Conservation (phyloP, 2,888 invertebrate genomes). For the Azorinus chamasolen region DNA sequence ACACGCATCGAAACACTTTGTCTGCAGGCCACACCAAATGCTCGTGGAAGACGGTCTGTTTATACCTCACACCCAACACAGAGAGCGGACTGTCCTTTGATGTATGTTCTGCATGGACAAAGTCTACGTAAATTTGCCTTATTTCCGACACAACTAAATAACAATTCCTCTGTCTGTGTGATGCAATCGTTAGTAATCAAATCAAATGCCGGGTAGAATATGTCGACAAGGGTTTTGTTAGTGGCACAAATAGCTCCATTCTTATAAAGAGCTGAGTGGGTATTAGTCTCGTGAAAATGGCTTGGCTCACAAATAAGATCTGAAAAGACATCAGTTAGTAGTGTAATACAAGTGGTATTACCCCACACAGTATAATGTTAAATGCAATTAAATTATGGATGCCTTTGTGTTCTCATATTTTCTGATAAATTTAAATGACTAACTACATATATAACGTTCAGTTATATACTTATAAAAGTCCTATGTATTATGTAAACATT, state of each 20-base stretch:
- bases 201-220: constrained; percentile 79
- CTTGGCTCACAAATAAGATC: constrained; percentile 85
- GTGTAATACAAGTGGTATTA: too few relatives aligned
- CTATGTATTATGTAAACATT: too few relatives aligned
- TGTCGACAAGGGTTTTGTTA: constrained; percentile 70
- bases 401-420: too few relatives aligned
- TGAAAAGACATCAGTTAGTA: constrained; percentile 68
- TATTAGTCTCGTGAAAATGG: constrained; percentile 83
- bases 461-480: too few relatives aligned
- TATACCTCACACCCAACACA: constrained; percentile 62
- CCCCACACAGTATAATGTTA: too few relatives aligned
- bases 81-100: constrained; percentile 84
- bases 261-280: constrained; percentile 68
- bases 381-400: too few relatives aligned
- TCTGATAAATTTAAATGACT: too few relatives aligned
- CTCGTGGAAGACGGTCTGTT: too few relatives aligned
- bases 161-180: constrained; percentile 79
- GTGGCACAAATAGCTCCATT: constrained; percentile 69
- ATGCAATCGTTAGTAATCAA: constrained; percentile 76
- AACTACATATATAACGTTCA: too few relatives aligned
- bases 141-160: constrained; percentile 86
- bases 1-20: too few relatives aligned
- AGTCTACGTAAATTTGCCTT: constrained; percentile 75
- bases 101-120: constrained; percentile 85
- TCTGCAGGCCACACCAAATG: too few relatives aligned